These are phyloP conservation scores for Podilymbus podiceps DNA, from an alignment of 2,113 vertebrate genomes.

Conservation along the genomic window DNA sequence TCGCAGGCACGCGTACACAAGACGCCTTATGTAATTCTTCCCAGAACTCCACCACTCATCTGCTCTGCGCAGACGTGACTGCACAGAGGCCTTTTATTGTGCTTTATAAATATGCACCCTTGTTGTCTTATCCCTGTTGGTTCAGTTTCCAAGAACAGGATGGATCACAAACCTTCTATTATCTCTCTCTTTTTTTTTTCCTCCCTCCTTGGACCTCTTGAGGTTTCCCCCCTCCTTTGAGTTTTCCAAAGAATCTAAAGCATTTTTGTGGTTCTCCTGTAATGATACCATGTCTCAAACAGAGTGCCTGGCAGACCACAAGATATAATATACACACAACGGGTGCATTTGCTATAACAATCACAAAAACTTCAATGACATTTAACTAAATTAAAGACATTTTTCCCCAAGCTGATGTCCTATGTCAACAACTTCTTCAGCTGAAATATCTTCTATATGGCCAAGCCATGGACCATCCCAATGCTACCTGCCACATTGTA, in stretches of 20 bases:
- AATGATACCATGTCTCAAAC: conserved; percentile 42
- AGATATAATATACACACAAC: not conserved
- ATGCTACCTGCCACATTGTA: not conserved
- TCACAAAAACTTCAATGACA: not conserved
- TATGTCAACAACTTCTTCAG: not conserved
- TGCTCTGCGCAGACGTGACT: conserved; percentile 45
- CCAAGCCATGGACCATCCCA: not conserved
- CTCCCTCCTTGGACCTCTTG: not conserved
- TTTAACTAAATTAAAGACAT: not conserved
- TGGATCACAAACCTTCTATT: conserved; percentile 54
- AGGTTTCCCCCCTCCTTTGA: not conserved
- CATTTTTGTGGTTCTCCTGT: conserved; percentile 48
- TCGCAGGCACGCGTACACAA: conserved; percentile 20
- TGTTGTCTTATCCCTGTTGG: conserved; percentile 53
- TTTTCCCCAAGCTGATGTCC: not conserved
- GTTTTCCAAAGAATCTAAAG: conserved; percentile 28
- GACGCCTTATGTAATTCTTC: conserved; percentile 43
- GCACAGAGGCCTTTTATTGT: conserved; percentile 67
- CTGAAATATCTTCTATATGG: not conserved
- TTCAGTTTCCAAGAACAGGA: conserved; percentile 47
- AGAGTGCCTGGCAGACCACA: not conserved
- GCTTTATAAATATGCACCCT: conserved; percentile 60
- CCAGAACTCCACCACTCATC: conserved; percentile 56
- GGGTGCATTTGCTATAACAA: not conserved
- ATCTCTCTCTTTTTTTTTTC: not conserved